These are phyloP conservation scores for Muraenolepis orangiensis DNA, from an alignment of 2,797 vertebrate species.

Conservation along the genomic window DNA sequence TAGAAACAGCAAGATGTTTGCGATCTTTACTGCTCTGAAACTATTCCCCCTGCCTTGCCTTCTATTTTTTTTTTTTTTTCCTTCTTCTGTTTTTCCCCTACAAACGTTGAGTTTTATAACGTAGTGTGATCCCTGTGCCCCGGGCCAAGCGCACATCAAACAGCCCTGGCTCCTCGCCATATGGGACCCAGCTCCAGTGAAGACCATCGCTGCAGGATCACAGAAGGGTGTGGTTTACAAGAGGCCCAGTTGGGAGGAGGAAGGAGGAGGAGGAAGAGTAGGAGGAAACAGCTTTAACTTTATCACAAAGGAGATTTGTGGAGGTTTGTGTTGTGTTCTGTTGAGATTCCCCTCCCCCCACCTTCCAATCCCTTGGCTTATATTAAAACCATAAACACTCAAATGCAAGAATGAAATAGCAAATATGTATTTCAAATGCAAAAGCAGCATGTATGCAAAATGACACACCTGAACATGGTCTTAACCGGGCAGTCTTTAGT, in stretches of 20 bases:
- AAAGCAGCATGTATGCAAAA: background rate
- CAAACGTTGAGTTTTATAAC: constrained; percentile 66
- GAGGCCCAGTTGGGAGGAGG: constrained; percentile 30
- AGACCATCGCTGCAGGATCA: constrained; percentile 40
- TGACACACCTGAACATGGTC: background rate
- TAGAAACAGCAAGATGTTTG: constrained; percentile 52
- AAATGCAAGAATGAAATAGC: background rate
- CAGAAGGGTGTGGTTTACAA: constrained; percentile 33
- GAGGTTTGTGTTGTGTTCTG: background rate
- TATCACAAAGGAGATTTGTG: background rate
- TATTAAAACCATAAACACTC: background rate
- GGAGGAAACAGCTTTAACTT: background rate
- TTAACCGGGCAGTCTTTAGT: too few relatives aligned
- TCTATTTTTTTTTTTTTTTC: background rate
- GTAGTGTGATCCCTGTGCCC: constrained; percentile 70
- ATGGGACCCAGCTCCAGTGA: constrained; percentile 54
- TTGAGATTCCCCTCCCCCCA: too few relatives aligned
- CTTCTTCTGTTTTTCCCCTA: too few relatives aligned
- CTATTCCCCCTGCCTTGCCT: constrained; percentile 35
- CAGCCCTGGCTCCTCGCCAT: constrained; percentile 44
- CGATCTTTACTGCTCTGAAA: constrained; percentile 57
- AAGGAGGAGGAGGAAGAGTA: background rate
- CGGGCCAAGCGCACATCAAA: constrained; percentile 66
- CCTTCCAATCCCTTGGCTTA: background rate
- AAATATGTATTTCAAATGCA: background rate